phyloP scores from a whole-genome alignment of 92 coral and sea anemone species.

The Anthopleura xanthogrammica region DNA sequence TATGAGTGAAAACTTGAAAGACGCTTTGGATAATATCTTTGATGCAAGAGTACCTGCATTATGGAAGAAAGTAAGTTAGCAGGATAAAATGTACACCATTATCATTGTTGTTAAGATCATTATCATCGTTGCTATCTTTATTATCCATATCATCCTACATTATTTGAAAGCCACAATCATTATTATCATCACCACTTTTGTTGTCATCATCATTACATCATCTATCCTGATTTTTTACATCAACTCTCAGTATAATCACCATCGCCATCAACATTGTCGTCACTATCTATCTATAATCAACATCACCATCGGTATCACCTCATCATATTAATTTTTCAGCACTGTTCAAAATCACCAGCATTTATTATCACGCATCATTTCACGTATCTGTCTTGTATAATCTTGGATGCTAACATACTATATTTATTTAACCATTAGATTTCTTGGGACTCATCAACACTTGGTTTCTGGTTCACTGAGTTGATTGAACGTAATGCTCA shows the following conservation, averaged over 20 bases:
- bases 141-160: too few relatives aligned
- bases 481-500: conserved; percentile 89
- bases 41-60: conserved; percentile 96
- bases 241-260: too few relatives aligned
- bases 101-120: too few relatives aligned
- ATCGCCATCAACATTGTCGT: too few relatives aligned
- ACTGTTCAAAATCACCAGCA: not conserved
- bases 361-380: not conserved
- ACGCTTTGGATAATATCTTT: conserved; percentile 93
- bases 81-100: not conserved
- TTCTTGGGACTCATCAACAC: conserved; percentile 97
- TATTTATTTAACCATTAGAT: conserved; percentile 36
- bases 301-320: not conserved
- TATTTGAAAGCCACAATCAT: too few relatives aligned
- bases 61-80: conserved; percentile 83
- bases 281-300: not conserved
- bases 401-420: not conserved
- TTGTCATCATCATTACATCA: not conserved
- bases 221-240: too few relatives aligned
- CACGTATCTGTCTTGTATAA: not conserved
- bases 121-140: too few relatives aligned
- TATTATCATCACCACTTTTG: too few relatives aligned
- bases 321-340: not conserved
- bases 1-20: conserved; percentile 99
- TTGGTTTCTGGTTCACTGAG: conserved; percentile 99